Conservation (phyloP, 2,113 vertebrate genomes). For the Hippocampus guttulatus region DNA sequence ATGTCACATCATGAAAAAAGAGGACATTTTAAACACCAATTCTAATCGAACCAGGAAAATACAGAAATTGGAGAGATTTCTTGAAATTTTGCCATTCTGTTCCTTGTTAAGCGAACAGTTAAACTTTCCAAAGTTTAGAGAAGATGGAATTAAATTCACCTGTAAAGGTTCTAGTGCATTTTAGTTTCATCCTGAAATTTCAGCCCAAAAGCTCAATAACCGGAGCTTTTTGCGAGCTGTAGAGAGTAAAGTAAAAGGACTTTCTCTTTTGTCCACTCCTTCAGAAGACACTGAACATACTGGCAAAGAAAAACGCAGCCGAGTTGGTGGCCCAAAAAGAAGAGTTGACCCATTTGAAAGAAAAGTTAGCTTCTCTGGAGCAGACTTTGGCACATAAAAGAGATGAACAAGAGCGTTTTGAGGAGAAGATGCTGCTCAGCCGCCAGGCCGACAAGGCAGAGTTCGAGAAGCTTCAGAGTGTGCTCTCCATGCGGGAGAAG, state of each 20-base stretch:
- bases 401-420: slow-evolving; percentile 43
- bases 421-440: slow-evolving; percentile 47
- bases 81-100: too few relatives aligned
- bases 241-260: slow-evolving; percentile 4
- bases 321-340: slow-evolving; percentile 70
- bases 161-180: neutral
- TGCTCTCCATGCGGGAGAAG: slow-evolving; percentile 73
- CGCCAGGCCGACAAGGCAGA: slow-evolving; percentile 64
- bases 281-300: slow-evolving; percentile 74
- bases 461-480: slow-evolving; percentile 75
- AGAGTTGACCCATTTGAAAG: slow-evolving; percentile 65
- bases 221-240: neutral
- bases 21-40: too few relatives aligned
- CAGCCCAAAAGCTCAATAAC: too few relatives aligned
- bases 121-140: too few relatives aligned
- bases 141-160: too few relatives aligned
- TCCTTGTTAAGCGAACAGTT: too few relatives aligned
- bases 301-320: slow-evolving; percentile 70
- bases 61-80: too few relatives aligned
- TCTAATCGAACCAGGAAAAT: too few relatives aligned
- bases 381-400: slow-evolving; percentile 49
- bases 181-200: neutral
- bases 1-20: too few relatives aligned
- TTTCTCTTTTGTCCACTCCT: slow-evolving; percentile 7
- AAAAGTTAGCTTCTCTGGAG: slow-evolving; percentile 71